Conservation (phyloP, 2,113 vertebrate genomes). For the Gallinago media region DNA sequence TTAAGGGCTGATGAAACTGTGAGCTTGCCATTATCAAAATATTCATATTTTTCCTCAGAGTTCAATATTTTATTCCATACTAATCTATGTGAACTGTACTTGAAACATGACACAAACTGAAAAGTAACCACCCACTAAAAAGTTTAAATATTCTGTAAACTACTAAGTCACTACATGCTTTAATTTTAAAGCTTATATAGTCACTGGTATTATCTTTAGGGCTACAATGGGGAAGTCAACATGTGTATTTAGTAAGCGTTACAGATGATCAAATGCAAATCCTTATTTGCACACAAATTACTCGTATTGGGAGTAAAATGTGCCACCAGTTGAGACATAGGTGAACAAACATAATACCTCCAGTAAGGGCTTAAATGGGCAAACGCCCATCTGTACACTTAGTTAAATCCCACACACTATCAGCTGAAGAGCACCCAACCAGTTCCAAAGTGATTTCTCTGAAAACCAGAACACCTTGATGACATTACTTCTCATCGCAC, state of each 20-base stretch:
- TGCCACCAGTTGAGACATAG: background rate
- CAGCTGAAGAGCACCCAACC: background rate
- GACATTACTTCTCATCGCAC: background rate
- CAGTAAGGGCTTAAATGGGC: background rate
- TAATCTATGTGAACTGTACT: background rate
- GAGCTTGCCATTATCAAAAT: background rate
- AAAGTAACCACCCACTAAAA: background rate
- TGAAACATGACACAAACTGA: background rate
- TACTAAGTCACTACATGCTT: background rate
- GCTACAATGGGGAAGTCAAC: background rate
- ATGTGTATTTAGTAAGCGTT: background rate
- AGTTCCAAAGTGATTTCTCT: background rate
- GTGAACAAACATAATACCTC: background rate
- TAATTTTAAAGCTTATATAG: background rate
- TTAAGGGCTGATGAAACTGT: background rate
- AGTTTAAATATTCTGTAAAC: background rate
- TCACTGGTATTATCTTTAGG: background rate
- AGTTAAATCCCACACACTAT: fast-evolving
- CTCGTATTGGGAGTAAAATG: background rate
- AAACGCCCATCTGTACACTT: background rate
- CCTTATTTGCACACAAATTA: background rate
- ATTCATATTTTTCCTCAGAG: background rate
- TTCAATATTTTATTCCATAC: background rate
- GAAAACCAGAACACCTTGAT: background rate
- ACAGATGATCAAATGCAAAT: background rate